Evolutionary conservation across 1,140 invertebrate species (phyloP), one percentile per base, ranked within the genome.

Genomic region (Mactra quadrangularis): DNA sequence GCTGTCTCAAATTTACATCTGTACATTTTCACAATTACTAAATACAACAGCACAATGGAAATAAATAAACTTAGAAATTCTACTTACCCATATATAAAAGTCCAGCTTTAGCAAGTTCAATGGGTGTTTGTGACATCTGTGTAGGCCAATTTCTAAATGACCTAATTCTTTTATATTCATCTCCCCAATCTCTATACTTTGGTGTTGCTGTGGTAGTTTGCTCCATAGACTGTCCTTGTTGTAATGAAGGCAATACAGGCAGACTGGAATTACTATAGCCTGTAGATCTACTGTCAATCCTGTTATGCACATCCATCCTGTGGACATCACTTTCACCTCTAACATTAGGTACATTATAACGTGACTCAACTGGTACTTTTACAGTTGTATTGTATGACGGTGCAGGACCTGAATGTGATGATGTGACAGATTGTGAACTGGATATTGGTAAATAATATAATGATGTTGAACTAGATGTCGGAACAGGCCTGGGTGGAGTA

Each of bases 21-120:
- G n/a, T n/a, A n/a, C n/a, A n/a, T n/a, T n/a, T n/a, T n/a, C n/a
- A n/a, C n/a, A n/a, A n/a, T n/a, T n/a, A n/a, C n/a, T n/a, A n/a
- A n/a, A n/a, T n/a, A n/a, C n/a, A n/a, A n/a, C n/a, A n/a, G n/a
- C n/a, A n/a, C n/a, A n/a, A n/a, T 15, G 19, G 70, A 22, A 74
- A 2, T 35, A 35, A 31, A 55, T 0, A 53, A 35, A 74, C 55
- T 35, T 11, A 35, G 17, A 27, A 38, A 25, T 47, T 41, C 25
- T 22, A 53, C 96, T 15, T 85, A 88, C 97, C 97, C 15, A 96
- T 96, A 88, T 98, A 98, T 90, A 95, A 98, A 91, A 98, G 98
- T 45, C 97, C 97, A 81, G 97, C 97, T 85, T 96, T 96, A 59
- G 96, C 96, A 19, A 99, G 92, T 59, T 96, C 94, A 71, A 95